Base-by-base conservation (phyloP, 2,113 vertebrate species). In the Zapornia atra region DNA sequence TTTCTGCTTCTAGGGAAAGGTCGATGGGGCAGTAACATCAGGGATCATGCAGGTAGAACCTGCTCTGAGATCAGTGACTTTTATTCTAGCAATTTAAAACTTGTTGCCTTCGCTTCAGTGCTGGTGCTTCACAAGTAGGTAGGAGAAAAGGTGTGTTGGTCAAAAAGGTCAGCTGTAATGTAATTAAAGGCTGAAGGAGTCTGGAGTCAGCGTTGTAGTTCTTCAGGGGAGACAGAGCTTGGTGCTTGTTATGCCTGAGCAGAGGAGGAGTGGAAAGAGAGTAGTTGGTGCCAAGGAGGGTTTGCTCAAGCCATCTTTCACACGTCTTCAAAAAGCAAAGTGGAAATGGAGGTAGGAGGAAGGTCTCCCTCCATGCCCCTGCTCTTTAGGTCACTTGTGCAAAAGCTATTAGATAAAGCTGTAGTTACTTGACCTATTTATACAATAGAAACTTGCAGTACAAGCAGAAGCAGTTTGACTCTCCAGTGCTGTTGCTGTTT, bases 401-500 rank as follows among this genome's bases (percentile, higher is more conserved):
- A 59, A 54, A 87, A 91, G 20, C 20, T 68, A 15, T 78, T 82
- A 96, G 94, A 96, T 96, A 96, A 92, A 97, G 91, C 53, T 87
- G 61, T 96, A 92, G 83, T 72, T 89, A 60, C 91, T 68, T 96
- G 94, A 94, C 96, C 94, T 97, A 94, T 96, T 96, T 96, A 94
- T 90, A 90, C 96, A 86, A 77, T 75, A 94, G 93, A 94, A 93
- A 93, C 94, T 89, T 77, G 93, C 79, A 46, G 2, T 94, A 96
- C 95, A 82, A 95, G 95, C 95, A 95, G 40, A 87, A 96, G 96
- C 94, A 89, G 96, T 96, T 91, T 92, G 86, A 91, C 96, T 95
- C 15, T 96, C 29, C 91, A 63, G 71, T 21, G 46, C 88, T 90
- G 91, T 66, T 96, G 87, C 63, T 94, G 59, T 82, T 95, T 82